Conservation (phyloP, 2,888 invertebrate genomes). For the Chalcosyrphus nemorum region DNA sequence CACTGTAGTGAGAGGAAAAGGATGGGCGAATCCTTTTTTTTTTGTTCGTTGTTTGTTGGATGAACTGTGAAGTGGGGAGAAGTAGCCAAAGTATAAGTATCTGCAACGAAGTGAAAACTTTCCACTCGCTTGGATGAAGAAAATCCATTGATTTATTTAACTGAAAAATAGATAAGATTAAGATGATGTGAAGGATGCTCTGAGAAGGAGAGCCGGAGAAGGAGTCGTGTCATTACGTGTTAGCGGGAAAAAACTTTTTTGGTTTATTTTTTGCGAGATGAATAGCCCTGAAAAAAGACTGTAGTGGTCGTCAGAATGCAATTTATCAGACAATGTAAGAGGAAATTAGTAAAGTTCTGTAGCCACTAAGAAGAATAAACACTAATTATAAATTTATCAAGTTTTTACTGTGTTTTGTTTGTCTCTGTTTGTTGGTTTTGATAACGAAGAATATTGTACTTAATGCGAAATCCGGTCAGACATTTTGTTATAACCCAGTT, state of each 20-base stretch:
- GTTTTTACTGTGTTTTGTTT: too few species aligned
- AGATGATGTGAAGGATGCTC: conserved; percentile 8
- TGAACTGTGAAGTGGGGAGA: background rate
- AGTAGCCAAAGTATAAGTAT: conserved; percentile 29
- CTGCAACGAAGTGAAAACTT: conserved; percentile 66
- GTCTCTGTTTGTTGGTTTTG: too few species aligned
- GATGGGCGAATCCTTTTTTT: conserved; percentile 18
- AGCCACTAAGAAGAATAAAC: background rate
- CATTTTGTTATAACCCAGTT: too few species aligned
- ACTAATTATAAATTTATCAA: conserved; percentile 5
- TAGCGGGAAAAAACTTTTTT: background rate
- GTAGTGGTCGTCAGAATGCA: background rate
- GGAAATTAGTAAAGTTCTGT: background rate
- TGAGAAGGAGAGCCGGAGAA: background rate
- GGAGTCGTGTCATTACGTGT: background rate
- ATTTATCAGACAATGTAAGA: background rate
- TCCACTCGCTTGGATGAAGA: conserved; percentile 51
- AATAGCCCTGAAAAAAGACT: too few species aligned
- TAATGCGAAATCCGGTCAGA: too few species aligned
- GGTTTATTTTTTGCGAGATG: background rate
- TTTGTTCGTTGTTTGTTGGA: background rate
- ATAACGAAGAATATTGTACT: too few species aligned
- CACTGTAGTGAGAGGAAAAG: background rate
- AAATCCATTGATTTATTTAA: conserved; percentile 66
- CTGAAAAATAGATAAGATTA: conserved; percentile 61